Evolutionary conservation across 2,888 invertebrate genomes (phyloP), one percentile per base, ranked within the genome.

Genomic region (Gibbula magus): DNA sequence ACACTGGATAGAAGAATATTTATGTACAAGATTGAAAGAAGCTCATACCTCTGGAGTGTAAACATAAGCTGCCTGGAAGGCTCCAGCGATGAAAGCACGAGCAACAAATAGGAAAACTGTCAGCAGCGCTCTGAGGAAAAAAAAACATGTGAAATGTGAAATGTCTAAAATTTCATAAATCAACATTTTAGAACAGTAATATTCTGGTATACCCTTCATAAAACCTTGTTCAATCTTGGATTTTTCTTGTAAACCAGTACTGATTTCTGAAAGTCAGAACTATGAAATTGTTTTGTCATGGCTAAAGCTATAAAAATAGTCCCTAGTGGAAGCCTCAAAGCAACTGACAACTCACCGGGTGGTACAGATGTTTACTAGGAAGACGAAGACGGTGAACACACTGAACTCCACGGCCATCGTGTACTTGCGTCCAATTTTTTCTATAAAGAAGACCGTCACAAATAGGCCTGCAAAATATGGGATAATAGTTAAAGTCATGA

Each of bases 361-460:
- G 67, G 95, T 94, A 89, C 96, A 96, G 86, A 96, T 95, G 84
- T 96, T 95, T 52, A 97, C 94, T 20, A 96, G 95, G 88, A 94
- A 92, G 22, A 94, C 94, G 87, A 94, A 94, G 2, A 96, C 91
- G 0, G 97, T 95, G 92, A 97, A 98, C 86, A 96, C 95, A 13
- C 97, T 94, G 92, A 98, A 97, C 91, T 98, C 98, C n/a, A 96
- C 94, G 0, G 97, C 97, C 97, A 98, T 98, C 0, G 98, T 98
- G 89, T 95, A 96, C 92, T 97, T 97, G 32, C 98, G 94, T 13
- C 98, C 98, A 90, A 96, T 96, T 92, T 95, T 95, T 92, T 98
- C 98, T 83, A 98, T 97, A 2, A 89, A 86, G 66, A 89, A 86
- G 20, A 89, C 87, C 13, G 91, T 91, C n/a, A 91, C 81, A 80